Base-by-base conservation (phyloP, 2,888 invertebrate species). In the Trichopoda pennipes region DNA sequence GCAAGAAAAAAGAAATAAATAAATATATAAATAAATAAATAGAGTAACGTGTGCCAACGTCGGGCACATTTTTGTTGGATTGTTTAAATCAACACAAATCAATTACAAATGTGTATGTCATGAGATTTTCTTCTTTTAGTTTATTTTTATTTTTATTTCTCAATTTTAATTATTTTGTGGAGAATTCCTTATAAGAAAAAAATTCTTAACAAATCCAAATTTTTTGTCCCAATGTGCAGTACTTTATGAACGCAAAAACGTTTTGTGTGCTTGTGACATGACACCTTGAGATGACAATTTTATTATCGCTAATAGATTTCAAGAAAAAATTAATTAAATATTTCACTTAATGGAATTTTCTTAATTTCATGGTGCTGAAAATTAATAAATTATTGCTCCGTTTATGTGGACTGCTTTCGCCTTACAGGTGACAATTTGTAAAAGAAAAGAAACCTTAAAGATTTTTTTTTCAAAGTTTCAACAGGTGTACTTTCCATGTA, bases 181-280 rank as follows among this genome's bases (percentile, higher is more conserved):
- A 89, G 86, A 88, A 89, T 88, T 88, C 90, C 88, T 88, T 86
- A 86, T 86, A 85, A 84, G 85, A 85, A 75, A 55, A 63, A 74
- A 64, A 68, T 61, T 38, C 44, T 28, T 23, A 21, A 17, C 17
- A 38, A 76, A 56, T 21, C 55, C 35, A 42, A 63, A 74, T 32
- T 38, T 8, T 49, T 76, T 61, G 16, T 23, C 64, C 64, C 55
- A 21, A 32, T 55, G 58, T 73, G 17, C 4, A 8, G 38, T 10
- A 17, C 19, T 38, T 66, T 17, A 9, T 72, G 58, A 38, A 9
- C 4, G n/a, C 28, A 23, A 32, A 44, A 60, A 60, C 44, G 58
- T 61, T 64, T 74, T 68, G 63, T 68, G 63, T 69, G 63, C n/a
- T 55, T 68, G 64, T 19, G 51, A 8, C 44, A 17, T 35, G 44